Base-by-base conservation (phyloP, 1,140 invertebrate genomes). In the Drosophila nigrodunni region DNA sequence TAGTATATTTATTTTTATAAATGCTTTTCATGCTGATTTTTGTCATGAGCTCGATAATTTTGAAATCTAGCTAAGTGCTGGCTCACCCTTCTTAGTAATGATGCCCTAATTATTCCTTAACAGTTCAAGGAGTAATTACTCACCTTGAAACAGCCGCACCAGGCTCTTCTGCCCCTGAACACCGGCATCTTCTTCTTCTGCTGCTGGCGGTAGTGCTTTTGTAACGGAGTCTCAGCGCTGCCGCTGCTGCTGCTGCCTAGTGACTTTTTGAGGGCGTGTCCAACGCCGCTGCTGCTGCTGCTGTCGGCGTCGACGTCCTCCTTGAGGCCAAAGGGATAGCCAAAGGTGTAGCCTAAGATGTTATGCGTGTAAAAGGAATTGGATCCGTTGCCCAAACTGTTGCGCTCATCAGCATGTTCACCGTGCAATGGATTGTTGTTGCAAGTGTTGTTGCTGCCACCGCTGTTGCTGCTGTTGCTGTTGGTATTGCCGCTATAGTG, bases 71-170 rank as follows among this genome's bases (percentile, higher is more conserved):
- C 15, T 15, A 15, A 15, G 15, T 15, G 15, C 15, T 1, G 18
- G 18, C 18, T 21, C 18, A 21, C 1, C 2, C 18, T 21, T 21
- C 18, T 21, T 21, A 21, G 1, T 21, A 21, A 21, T 21, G 1
- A 21, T 2, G 18, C 2, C 1, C 18, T 21, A 21, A 21, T 21
- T 21, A 21, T 21, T 21, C 15, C 15, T 15, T 15, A 15, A 15
- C 15, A 15, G 15, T 15, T 15, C 15, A 15, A 15, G 15, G 0
- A 15, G 15, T 1, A 1, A 15, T 93, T 90, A 95, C 94, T 93
- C 89, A 95, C 94, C 93, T 95, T 94, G 60, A 95, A 92, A 72
- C 94, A 95, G 71, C 94, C 94, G 87, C 94, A 95, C 94, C 94
- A 95, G 89, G 94, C 94, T 81, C 94, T 93, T 78, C 93, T 92